Conservation (phyloP, 1,140 invertebrate genomes). For the Hyposmocoma kahamanoa region DNA sequence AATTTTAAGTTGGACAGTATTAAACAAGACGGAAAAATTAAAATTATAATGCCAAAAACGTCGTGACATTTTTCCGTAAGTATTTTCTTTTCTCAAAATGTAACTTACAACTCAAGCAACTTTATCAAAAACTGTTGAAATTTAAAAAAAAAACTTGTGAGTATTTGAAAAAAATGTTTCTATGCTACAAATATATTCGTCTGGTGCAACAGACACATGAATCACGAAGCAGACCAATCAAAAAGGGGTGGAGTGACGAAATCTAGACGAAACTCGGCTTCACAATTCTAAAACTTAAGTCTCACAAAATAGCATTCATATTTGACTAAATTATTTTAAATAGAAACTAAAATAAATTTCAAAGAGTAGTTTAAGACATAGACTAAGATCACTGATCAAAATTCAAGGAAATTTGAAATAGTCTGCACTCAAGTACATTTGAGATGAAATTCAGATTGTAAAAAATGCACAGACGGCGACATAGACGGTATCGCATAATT, state of each 20-base stretch:
- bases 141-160: no score
- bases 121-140: no score
- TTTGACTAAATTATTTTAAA: slow-evolving; percentile 16
- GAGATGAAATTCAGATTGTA: slow-evolving; percentile 49
- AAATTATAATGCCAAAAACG: no score
- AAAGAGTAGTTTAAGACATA: slow-evolving; percentile 35
- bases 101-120: no score
- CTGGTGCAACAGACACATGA: slow-evolving; percentile 64
- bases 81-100: no score
- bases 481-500: slow-evolving; percentile 59
- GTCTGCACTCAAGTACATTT: slow-evolving; percentile 65
- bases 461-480: slow-evolving; percentile 64
- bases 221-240: slow-evolving; percentile 58
- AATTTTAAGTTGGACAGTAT: no score
- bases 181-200: slow-evolving; percentile 48
- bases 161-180: background rate
- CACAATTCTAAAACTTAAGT: no score
- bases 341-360: slow-evolving; percentile 10
- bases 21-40: no score
- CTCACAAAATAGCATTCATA: no score
- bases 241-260: slow-evolving; percentile 43
- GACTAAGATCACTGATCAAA: slow-evolving; percentile 56
- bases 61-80: no score
- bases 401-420: slow-evolving; percentile 68
- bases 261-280: slow-evolving; percentile 20